Evolutionary conservation across 2,113 vertebrate genomes (phyloP).

Genomic region (Halcyon malimbica): DNA sequence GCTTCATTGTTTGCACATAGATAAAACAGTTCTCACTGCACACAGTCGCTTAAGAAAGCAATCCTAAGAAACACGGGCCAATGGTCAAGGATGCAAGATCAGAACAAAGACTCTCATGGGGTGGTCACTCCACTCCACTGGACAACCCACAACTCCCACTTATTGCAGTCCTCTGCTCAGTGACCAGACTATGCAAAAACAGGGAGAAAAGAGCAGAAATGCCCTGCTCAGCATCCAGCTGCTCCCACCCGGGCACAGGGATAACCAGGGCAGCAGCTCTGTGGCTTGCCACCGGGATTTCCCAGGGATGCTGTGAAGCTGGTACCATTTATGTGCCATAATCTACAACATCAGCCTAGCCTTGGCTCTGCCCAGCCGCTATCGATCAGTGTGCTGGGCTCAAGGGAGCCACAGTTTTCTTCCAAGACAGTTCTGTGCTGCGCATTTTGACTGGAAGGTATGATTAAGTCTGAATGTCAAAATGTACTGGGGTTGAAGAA

Average conservation of each 20-base stretch:
- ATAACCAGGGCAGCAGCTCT: not conserved
- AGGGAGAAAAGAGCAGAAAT: not conserved
- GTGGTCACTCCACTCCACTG: not conserved
- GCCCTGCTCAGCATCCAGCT: not conserved
- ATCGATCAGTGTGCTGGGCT: rapidly evolving
- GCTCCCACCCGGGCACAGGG: not conserved
- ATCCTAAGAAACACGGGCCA: not conserved
- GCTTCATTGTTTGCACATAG: not conserved
- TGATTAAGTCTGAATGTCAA: slow-evolving; percentile 58
- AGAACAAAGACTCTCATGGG: not conserved
- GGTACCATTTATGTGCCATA: not conserved
- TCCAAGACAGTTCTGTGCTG: not conserved
- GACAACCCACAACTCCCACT: rapidly evolving
- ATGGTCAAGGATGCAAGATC: not conserved
- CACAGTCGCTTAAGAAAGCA: not conserved
- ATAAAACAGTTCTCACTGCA: not conserved
- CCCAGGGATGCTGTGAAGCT: not conserved
- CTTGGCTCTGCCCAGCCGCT: not conserved
- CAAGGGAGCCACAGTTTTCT: not conserved
- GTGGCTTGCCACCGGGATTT: rapidly evolving
- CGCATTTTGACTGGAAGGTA: not conserved
- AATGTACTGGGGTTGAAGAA: slow-evolving; percentile 31
- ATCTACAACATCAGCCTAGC: not conserved
- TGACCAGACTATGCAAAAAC: not conserved
- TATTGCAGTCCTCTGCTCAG: not conserved